Evolutionary conservation across 2,888 invertebrate genomes (phyloP).

Genomic region (Belgica antarctica): DNA sequence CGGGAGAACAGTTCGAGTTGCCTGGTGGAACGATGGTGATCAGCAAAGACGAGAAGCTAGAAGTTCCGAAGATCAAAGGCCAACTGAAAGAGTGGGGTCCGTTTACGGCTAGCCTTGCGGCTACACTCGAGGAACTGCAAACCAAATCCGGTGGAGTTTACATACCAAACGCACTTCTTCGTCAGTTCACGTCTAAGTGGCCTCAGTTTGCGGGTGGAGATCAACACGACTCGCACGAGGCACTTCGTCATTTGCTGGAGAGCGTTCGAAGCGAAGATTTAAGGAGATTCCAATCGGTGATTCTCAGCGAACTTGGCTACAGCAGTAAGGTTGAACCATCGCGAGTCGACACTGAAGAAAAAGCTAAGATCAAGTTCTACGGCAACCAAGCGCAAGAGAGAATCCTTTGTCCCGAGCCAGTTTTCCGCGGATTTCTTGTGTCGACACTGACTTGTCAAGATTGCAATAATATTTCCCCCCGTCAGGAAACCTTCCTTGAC

Average conservation of each 20-base stretch:
- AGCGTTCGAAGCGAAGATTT: slow-evolving; percentile 74
- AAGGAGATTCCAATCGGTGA: slow-evolving; percentile 78
- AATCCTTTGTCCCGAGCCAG: slow-evolving; percentile 78
- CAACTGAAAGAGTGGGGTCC: slow-evolving; percentile 67
- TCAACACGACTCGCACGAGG: slow-evolving; percentile 96
- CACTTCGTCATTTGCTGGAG: slow-evolving; percentile 86
- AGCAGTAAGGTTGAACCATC: slow-evolving; percentile 70
- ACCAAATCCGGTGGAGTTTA: slow-evolving; percentile 61
- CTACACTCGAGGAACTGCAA: slow-evolving; percentile 69
- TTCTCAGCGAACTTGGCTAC: slow-evolving; percentile 73
- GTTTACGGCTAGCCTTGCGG: slow-evolving; percentile 66
- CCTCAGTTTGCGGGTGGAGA: slow-evolving; percentile 90
- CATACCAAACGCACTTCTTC: slow-evolving; percentile 64
- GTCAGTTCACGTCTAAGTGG: slow-evolving; percentile 64
- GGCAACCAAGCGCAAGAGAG: slow-evolving; percentile 77
- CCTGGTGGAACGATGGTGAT: slow-evolving; percentile 69
- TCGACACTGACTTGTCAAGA: slow-evolving; percentile 87
- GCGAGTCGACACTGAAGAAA: slow-evolving; percentile 72
- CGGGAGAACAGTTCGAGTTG: slow-evolving; percentile 68
- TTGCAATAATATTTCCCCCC: slow-evolving; percentile 80
- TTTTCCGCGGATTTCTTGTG: slow-evolving; percentile 90
- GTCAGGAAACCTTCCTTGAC: slow-evolving; percentile 91
- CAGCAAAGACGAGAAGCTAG: slow-evolving; percentile 57
- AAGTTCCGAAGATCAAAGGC: slow-evolving; percentile 65
- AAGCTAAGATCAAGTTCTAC: slow-evolving; percentile 76